Conservation (phyloP, 53 echinoderm and acorn worm genomes). For the Henricia sp. region DNA sequence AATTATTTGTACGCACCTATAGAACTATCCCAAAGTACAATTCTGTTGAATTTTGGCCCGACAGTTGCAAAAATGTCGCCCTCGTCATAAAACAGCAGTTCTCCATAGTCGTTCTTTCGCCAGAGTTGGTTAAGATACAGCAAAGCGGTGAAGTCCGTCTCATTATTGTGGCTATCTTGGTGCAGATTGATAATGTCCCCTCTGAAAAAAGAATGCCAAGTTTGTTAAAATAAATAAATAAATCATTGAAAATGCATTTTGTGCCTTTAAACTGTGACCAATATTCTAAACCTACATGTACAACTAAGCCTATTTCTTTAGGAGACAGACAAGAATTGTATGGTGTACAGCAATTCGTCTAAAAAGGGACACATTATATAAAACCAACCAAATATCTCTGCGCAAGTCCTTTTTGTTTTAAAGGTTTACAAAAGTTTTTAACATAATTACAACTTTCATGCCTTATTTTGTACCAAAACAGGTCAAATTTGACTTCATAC, state of each 20-base stretch:
- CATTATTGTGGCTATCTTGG: slow-evolving; percentile 26
- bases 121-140: slow-evolving; percentile 81
- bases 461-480: no score
- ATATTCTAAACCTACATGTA: not conserved
- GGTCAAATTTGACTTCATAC: no score
- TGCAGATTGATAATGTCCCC: slow-evolving; percentile 64
- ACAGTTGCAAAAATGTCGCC: slow-evolving; percentile 64
- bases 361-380: no score
- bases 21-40: slow-evolving; percentile 85
- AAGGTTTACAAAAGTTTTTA: no score
- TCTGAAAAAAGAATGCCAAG: slow-evolving; percentile 69
- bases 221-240: not conserved
- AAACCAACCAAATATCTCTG: no score
- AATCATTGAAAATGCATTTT: not conserved
- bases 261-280: not conserved
- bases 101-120: slow-evolving; percentile 85
- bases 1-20: slow-evolving; percentile 61
- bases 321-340: no score
- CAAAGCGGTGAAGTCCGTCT: slow-evolving; percentile 50
- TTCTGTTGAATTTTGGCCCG: slow-evolving; percentile 78
- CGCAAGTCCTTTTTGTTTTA: no score
- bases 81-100: slow-evolving; percentile 78
- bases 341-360: no score
- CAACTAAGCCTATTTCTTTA: not conserved
- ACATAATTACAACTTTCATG: no score